These are phyloP conservation scores for Capreolus pygargus DNA, from an alignment of 2,113 vertebrate genomes.

Conservation along the genomic window DNA sequence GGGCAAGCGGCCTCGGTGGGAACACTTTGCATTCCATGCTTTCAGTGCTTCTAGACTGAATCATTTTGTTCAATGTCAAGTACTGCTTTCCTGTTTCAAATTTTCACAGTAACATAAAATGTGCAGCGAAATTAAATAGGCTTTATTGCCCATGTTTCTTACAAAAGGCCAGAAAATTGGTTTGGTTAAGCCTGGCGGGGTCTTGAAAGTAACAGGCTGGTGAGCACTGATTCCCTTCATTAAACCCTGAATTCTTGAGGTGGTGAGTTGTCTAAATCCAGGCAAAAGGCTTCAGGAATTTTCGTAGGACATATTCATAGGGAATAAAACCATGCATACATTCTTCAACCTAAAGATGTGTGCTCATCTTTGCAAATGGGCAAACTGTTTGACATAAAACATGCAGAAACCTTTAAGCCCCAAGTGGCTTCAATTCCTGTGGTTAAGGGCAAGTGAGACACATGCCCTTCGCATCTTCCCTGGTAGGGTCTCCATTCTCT, in stretches of 20 bases:
- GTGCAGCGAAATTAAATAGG: not conserved
- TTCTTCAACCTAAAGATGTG: not conserved
- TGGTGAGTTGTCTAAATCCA: not conserved
- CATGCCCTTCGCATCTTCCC: not conserved
- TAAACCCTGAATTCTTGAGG: slow-evolving; percentile 7
- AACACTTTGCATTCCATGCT: not conserved
- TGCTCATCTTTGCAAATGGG: slow-evolving; percentile 11
- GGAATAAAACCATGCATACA: not conserved
- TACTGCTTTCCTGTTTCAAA: not conserved
- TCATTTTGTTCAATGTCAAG: not conserved
- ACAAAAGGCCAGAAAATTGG: slow-evolving; percentile 15
- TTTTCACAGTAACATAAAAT: slow-evolving; percentile 30
- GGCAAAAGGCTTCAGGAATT: not conserved
- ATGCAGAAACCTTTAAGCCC: not conserved
- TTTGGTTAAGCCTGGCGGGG: not conserved
- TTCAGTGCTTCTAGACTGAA: not conserved
- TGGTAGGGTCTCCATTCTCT: not conserved
- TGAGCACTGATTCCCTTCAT: not conserved
- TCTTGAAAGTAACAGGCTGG: not conserved
- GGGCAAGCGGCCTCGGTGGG: not conserved
- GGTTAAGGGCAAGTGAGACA: not conserved
- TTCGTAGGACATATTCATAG: not conserved
- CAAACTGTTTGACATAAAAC: slow-evolving; percentile 21
- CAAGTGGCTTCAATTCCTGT: not conserved
- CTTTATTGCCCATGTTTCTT: not conserved